Percentiles rank a stretch among this genome's conserved stretches.
phyloP scores from a whole-genome alignment of 53 echinoderm and acorn worm genomes.

The Paracentrotus lividus region DNA sequence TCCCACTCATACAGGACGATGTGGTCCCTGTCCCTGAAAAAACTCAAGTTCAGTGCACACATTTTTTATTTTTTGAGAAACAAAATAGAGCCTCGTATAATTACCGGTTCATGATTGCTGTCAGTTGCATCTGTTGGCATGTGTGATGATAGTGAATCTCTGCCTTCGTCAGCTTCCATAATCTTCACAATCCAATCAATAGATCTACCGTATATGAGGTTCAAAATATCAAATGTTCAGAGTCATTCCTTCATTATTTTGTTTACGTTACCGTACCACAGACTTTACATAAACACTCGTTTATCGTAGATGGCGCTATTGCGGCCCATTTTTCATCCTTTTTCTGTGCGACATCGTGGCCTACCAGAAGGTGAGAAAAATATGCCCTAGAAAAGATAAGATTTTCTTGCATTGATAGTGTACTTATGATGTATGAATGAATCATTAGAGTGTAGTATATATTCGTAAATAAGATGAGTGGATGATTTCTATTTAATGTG shows the following conservation, averaged over 20 bases:
- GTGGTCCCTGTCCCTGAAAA: no score
- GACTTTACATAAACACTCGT: not conserved
- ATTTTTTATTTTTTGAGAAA: no score
- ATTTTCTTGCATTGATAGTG: not conserved
- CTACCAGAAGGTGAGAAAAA: not conserved
- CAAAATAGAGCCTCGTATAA: no score
- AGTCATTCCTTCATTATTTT: no score
- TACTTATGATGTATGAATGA: not conserved
- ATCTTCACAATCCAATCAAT: not conserved
- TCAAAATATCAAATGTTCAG: no score
- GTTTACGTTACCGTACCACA: not conserved
- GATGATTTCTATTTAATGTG: not conserved
- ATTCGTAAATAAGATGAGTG: not conserved
- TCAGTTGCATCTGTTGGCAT: not conserved
- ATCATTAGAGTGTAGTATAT: not conserved
- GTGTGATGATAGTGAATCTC: not conserved
- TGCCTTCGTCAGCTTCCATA: not conserved
- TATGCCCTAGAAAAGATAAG: not conserved
- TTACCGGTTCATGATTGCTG: not conserved
- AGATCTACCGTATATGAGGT: no score
- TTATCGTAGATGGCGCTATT: not conserved
- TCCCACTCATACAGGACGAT: no score
- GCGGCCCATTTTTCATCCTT: not conserved
- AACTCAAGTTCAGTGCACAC: no score
- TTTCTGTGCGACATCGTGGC: slow-evolving; percentile 52